Evolutionary conservation across 2,888 invertebrate species (phyloP).

Genomic region (Piscicola geometra): DNA sequence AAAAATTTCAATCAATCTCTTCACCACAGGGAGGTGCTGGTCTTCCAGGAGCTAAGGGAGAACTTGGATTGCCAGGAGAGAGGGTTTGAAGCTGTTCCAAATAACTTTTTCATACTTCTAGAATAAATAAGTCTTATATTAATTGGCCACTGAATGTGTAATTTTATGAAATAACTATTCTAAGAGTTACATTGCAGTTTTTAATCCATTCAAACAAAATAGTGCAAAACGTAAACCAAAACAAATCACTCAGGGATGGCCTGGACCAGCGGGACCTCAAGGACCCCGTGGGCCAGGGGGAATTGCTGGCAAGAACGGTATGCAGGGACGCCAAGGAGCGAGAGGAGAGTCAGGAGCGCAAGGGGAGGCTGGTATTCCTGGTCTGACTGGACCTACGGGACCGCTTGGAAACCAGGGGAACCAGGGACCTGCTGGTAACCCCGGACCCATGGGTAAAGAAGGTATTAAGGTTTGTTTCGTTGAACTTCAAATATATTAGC

Average conservation of each 20-base stretch:
- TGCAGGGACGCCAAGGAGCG: conserved; percentile 34
- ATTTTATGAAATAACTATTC: too few relatives aligned
- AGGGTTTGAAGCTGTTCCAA: conserved; percentile 29
- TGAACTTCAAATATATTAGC: too few relatives aligned
- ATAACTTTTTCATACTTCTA: too few relatives aligned
- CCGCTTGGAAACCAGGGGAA: conserved; percentile 44
- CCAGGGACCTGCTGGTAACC: conserved; percentile 35
- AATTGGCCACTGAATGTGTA: too few relatives aligned
- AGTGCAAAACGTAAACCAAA: too few relatives aligned
- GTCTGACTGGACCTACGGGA: conserved; percentile 42
- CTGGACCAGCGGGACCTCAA: conserved; percentile 53
- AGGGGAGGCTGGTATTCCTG: conserved; percentile 33
- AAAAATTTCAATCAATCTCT: not conserved
- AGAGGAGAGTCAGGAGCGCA: conserved; percentile 32
- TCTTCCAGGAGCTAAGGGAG: conserved; percentile 27
- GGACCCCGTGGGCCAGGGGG: conserved; percentile 60
- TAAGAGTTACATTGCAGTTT: too few relatives aligned
- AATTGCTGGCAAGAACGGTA: conserved; percentile 38
- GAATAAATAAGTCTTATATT: too few relatives aligned
- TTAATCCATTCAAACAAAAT: too few relatives aligned
- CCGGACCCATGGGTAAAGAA: conserved; percentile 37
- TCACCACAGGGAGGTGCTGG: conserved; percentile 23
- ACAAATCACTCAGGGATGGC: too few relatives aligned
- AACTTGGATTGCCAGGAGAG: conserved; percentile 33
- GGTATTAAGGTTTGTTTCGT: conserved; percentile 36